Evolutionary conservation across 1,140 invertebrate species (phyloP), one percentile per base, ranked within the genome.

Genomic region (Papilio dardanus): DNA sequence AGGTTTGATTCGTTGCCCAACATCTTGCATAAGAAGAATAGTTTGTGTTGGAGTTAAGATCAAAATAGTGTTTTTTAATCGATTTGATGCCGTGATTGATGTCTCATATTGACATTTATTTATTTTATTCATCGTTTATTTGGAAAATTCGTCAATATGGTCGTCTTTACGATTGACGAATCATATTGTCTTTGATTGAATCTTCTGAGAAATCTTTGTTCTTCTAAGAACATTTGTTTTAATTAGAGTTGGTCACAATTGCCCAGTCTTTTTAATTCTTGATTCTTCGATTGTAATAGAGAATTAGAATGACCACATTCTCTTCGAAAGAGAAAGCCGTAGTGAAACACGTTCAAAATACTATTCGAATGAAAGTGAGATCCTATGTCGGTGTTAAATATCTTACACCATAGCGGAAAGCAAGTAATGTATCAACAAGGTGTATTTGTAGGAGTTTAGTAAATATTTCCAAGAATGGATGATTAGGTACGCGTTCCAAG

Each of bases 11-110:
- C 66, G 33, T 68, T 68, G 37, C 35, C 21, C 37, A 68, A 68
- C 3, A 40, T 24, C 31, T 68, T 68, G 67, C 67, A 19, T 68
- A 68, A 68, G 33, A 68, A 68, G 66, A 67, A 67, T 16, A n/a
- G 31, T 33, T 35, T 65, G 58, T 65, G 65, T n/a, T 66, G 31
- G 28, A 66, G 42, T 5, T 46, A 19, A 16, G 42, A 46, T 46
- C 16, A 46, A 3, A 42, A 42, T 16, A 12, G 16, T 10, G 35
- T 37, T 37, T 42, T 16, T 19, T n/a, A 19, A 46, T 19, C 16
- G 42, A 31, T 30, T 66, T 33, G 65, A n/a, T 66, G 31, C 12
- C 12, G 65, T 31, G 65, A 66, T 66, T 33, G 30, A 66, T 30
- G 35, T 37, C 8, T 37, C 3, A 12, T 65, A 66, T 42, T 46